These are phyloP conservation scores for Rosalia funebris DNA, from an alignment of 2,888 invertebrate species.

Conservation along the genomic window DNA sequence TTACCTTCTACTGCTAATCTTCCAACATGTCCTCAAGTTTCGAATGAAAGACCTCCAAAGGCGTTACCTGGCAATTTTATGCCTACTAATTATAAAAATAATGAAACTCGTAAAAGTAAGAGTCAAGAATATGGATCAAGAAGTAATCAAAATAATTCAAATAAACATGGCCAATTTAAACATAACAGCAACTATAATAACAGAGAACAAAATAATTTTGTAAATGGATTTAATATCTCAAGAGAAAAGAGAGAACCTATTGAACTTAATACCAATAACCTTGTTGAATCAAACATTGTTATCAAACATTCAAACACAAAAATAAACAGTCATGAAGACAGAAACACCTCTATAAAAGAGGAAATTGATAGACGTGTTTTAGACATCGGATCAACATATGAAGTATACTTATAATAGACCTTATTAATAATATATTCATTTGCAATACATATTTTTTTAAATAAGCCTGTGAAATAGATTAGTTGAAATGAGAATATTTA, in stretches of 20 bases:
- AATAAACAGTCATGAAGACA: background rate
- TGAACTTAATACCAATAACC: background rate
- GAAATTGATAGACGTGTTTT: background rate
- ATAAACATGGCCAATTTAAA: background rate
- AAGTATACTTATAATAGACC: too few relatives aligned
- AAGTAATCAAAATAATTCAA: background rate
- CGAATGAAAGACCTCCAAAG: conserved; percentile 19
- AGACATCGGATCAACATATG: background rate
- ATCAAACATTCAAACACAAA: background rate
- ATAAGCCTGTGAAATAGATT: too few relatives aligned
- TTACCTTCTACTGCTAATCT: background rate
- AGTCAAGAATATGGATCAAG: background rate
- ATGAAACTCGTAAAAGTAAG: background rate
- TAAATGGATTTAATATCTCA: background rate
- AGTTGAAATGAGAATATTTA: too few relatives aligned
- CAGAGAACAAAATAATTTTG: background rate
- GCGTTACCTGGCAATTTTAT: conserved; percentile 24
- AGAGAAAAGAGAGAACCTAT: background rate
- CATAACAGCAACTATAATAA: background rate
- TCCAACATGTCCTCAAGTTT: background rate
- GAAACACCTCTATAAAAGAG: background rate
- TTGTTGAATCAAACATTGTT: background rate
- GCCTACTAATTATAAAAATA: conserved; percentile 20
- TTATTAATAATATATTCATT: too few relatives aligned
- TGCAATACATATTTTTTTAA: too few relatives aligned